Base-by-base conservation (phyloP, 2,888 invertebrate genomes). In the Phrixothrix hirtus region DNA sequence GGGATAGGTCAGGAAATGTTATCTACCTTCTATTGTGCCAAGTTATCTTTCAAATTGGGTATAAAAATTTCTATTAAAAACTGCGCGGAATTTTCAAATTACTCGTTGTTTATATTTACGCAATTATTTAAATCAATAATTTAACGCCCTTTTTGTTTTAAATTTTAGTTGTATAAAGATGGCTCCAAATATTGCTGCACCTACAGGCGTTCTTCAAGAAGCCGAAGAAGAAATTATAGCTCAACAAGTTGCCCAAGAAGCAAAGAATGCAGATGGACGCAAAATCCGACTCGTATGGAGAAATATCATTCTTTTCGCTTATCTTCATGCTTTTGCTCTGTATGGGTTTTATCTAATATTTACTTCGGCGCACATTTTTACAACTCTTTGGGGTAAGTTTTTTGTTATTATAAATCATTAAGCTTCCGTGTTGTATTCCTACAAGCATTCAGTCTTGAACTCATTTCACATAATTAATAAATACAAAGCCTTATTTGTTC, bases 241-340 rank as follows among this genome's bases (percentile, higher is more conserved):
- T 1, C 55, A 51, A 12, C 45, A 62, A 12, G 50, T 66, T 4
- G 64, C 64, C 1, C 49, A 44, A 2, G 53, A 61, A n/a, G 48
- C 59, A 2, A 60, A 61, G 9, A 62, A 64, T 53, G 64, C 85
- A 1, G 83, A 85, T 48, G 77, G 78, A 50, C 75, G 79, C 31
- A 82, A 83, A 50, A 69, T 79, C 26, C 77, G 82, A 68, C 73
- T 88, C 35, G 92, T 93, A 4, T 93, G 92, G 92, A 81, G 88
- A 60, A 93, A 92, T 70, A 88, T 93, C 37, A 74, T 86, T n/a
- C 79, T 88, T 1, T 92, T 93, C 69, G 77, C 79, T 5, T 88
- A 87, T 68, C 81, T 93, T 54, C 92, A 93, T 71, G 27, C 84
- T 37, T 86, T 86, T 1, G 88, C 89, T 0, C 43, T 91, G 0